Base-by-base conservation (phyloP, 2,888 invertebrate species). In the Macrophya alboannulata region DNA sequence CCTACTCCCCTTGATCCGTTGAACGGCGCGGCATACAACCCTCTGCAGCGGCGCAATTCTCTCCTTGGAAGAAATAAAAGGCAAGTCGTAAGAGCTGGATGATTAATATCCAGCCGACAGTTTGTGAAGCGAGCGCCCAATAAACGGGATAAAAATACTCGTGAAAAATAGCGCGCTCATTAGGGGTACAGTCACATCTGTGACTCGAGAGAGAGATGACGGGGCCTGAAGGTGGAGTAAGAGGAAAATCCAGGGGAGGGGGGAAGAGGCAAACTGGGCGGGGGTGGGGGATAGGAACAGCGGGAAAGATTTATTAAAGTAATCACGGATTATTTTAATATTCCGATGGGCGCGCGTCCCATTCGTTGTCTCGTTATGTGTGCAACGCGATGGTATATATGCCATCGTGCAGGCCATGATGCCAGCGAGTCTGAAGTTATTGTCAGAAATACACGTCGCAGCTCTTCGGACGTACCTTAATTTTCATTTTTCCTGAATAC, bases 61-160 rank as follows among this genome's bases (percentile, higher is more conserved):
- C 87, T 88, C 90, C 92, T 91, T 89, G 89, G 87, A 91, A 92
- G 92, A 91, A 92, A 92, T 92, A 92, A 92, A 92, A 92, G 87
- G 89, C 88, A 84, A 87, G 90, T 91, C 91, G 91, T 91, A 91
- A 93, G 93, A 92, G 91, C 89, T 88, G 91, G 89, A 93, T 93
- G 93, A 93, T 93, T 93, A 93, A 93, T 93, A 93, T 93, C 92
- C 92, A 90, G 93, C 93, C 92, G 93, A 93, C 93, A 93, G 93
- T 92, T 92, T 91, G 92, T 92, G 93, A 93, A 93, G 92, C 92
- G 91, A 89, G 90, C 92, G 92, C 92, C 93, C 93, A 93, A 93
- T 93, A 93, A 93, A 93, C 93, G 93, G 93, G 93, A 93, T 93
- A 93, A 93, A 93, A 93, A 93, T 93, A 91, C 93, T 93, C 92